Evolutionary conservation across 2,888 invertebrate genomes (phyloP).

Genomic region (Sialis fuliginosa): DNA sequence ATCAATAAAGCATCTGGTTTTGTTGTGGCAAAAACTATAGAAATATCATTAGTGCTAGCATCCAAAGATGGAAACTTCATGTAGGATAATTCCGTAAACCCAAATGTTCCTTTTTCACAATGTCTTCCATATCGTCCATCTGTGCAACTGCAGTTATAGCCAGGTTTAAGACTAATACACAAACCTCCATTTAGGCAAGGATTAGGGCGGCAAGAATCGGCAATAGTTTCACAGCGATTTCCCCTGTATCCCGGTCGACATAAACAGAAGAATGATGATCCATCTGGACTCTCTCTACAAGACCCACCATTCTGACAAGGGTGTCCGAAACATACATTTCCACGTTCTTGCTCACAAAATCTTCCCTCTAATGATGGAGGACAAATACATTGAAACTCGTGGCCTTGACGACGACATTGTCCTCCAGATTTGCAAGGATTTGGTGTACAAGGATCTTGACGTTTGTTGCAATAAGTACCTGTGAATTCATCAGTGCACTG

Average conservation of each 20-base stretch:
- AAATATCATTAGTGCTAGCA: conserved; percentile 78
- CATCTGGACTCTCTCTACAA: conserved; percentile 74
- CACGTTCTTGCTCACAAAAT: conserved; percentile 66
- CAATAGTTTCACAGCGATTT: conserved; percentile 72
- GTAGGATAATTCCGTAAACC: conserved; percentile 76
- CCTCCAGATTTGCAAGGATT: conserved; percentile 77
- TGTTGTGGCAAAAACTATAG: conserved; percentile 78
- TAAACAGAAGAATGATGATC: conserved; percentile 77
- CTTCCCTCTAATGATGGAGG: conserved; percentile 63
- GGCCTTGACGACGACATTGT: conserved; percentile 66
- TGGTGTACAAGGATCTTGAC: conserved; percentile 80
- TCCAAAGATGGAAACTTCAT: conserved; percentile 78
- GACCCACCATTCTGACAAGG: conserved; percentile 86
- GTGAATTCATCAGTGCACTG: conserved; percentile 71
- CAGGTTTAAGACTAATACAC: conserved; percentile 75
- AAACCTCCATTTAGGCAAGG: conserved; percentile 84
- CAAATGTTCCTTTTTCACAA: conserved; percentile 79
- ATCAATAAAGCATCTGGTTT: conserved; percentile 72
- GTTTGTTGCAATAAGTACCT: conserved; percentile 63
- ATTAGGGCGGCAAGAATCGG: conserved; percentile 81
- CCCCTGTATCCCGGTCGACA: conserved; percentile 86
- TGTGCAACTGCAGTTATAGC: conserved; percentile 70
- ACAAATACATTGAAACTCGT: conserved; percentile 71
- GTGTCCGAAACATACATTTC: conserved; percentile 67
- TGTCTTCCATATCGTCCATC: conserved; percentile 79